Base-by-base conservation (phyloP, 2,888 invertebrate genomes). In the Philereme transversata region DNA sequence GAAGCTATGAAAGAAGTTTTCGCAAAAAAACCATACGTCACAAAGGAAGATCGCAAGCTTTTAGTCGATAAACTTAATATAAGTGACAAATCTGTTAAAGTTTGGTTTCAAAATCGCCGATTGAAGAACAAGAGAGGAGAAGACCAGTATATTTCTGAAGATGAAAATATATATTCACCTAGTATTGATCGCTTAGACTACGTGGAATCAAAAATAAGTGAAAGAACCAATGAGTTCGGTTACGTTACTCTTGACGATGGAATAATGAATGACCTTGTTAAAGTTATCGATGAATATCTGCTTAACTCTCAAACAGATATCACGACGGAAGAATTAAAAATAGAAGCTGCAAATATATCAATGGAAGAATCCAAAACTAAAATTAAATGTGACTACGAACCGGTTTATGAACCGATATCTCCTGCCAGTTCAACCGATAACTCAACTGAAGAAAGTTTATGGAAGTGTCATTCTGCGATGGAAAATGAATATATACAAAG, bases 91-190 rank as follows among this genome's bases (percentile, higher is more conserved):
- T 95, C 96, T 72, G 94, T 96, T 45, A 96, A 96, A 82, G 95
- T 96, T 9, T 96, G 96, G 96, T 96, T 96, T 76, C 96, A 96
- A 77, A 96, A 96, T 77, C 90, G 96, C 0, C 84, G 96, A 0
- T 95, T 96, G 94, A 95, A 95, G 69, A 84, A 78, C 67, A 95
- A 95, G 75, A 94, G 93, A 72, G 93, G 93, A 52, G 81, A 67
- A 8, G 67, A 74, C 1, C 36, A 65, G 9, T 8, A 9, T 0
- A 35, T 22, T 50, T 62, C 61, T 40, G 57, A 48, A 47, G 38
- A 53, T 33, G 58, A 57, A 50, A 51, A 41, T 9, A 51, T 60
- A 57, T 60, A 47, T 64, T 34, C 73, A 69, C 8, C 54, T 7
- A 55, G 57, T 10, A 36, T 59, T 0, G 69, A 73, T 48, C 70